Conservation (phyloP, 2,797 vertebrate species). For the Sebastes elongatus region DNA sequence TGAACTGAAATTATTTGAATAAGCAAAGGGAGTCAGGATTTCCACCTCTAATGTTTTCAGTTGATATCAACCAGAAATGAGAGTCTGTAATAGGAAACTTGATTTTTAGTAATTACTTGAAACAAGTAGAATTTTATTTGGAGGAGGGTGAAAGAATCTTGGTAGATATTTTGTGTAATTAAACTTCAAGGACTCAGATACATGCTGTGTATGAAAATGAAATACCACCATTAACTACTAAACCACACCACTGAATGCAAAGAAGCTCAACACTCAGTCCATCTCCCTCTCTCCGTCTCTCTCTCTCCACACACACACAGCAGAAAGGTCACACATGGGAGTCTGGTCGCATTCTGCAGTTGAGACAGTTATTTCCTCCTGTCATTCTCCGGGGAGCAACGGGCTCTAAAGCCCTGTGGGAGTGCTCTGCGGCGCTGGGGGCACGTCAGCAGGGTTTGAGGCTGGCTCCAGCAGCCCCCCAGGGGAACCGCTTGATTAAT, state of each 20-base stretch:
- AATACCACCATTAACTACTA: too few relatives aligned
- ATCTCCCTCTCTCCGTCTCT: not conserved
- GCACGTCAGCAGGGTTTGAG: slow-evolving; percentile 60
- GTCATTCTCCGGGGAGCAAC: slow-evolving; percentile 60
- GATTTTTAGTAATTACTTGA: not conserved
- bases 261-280: not conserved
- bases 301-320: not conserved
- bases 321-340: slow-evolving; percentile 44
- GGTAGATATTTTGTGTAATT: too few relatives aligned
- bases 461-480: slow-evolving; percentile 66
- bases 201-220: too few relatives aligned
- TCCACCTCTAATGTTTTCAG: not conserved
- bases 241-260: not conserved
- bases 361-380: slow-evolving; percentile 66
- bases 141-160: too few relatives aligned
- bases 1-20: not conserved
- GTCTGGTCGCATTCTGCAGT: slow-evolving; percentile 57
- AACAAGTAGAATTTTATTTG: not conserved
- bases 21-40: not conserved
- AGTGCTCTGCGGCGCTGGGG: slow-evolving; percentile 55
- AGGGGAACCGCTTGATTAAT: slow-evolving; percentile 74
- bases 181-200: not conserved
- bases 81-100: too few relatives aligned
- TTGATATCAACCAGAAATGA: not conserved
- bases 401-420: slow-evolving; percentile 47